Base-by-base conservation (phyloP, 30 jellyfish, hydroid and myxozoan species). In the Pelagia noctiluca region DNA sequence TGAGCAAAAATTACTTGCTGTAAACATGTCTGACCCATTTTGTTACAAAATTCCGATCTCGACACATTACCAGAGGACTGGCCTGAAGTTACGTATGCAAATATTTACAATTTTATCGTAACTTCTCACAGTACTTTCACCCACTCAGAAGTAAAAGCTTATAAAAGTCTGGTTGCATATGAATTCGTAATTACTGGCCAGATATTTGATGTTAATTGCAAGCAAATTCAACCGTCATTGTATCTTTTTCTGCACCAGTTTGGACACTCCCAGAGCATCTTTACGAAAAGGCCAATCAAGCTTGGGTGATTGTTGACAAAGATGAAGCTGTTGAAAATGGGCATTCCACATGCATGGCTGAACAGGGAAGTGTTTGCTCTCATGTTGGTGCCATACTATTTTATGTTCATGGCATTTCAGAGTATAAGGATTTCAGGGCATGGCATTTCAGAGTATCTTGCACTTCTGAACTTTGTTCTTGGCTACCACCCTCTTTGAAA, bases 301-400 rank as follows among this genome's bases (percentile, higher is more conserved):
- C n/a, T n/a, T n/a, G n/a, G n/a, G n/a, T n/a, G n/a, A n/a, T n/a
- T n/a, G n/a, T n/a, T n/a, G n/a, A n/a, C n/a, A n/a, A n/a, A n/a
- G n/a, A n/a, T n/a, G n/a, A n/a, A n/a, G n/a, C 80, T 3, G 49
- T 78, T 28, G 0, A 35, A 78, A 23, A 23, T 54, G 89, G 62
- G 54, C 89, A 78, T 38, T 78, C 81, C 48, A 36, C 66, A 28
- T 78, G 89, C 73, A 78, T 78, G 80, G 80, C 81, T 8, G 81
- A 81, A 11, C 35, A 36, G 1, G 89, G 81, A 12, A 71, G 36
- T 26, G 33, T 78, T 49, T n/a, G n/a, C n/a, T n/a, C n/a, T n/a
- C n/a, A n/a, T n/a, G n/a, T n/a, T n/a, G n/a, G n/a, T n/a, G n/a
- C 89, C 32, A 42, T 78, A 19, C n/a, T 78, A 42, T 62, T 60